Base-by-base conservation (phyloP, 2,113 vertebrate genomes). In the Crotalus tigris region DNA sequence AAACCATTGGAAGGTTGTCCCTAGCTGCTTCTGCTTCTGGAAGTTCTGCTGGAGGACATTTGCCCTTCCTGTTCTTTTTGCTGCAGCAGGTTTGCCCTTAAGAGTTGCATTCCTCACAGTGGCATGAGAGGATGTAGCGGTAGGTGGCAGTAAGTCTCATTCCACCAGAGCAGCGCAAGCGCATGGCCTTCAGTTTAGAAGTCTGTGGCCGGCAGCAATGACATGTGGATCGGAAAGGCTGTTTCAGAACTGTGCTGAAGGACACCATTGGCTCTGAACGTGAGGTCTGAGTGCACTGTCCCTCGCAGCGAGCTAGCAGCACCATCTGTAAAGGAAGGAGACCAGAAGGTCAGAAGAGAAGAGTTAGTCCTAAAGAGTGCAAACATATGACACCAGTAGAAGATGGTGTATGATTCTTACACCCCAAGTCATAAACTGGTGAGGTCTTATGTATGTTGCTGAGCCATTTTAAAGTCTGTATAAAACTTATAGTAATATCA, bases 91-190 rank as follows among this genome's bases (percentile, higher is more conserved):
- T 46, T 0, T 0, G 0, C 58, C 94, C 96, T 97, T 97, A 98
- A 91, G 98, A 99, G 97, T 98, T 99, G 97, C 99, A 99, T 95
- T 99, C 99, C 96, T 99, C 99, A 0, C 99, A 99, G 97, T 98
- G 98, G 97, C 99, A 99, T 91, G 99, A 99, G 2, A 99, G 98
- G 97, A 99, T 99, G 98, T 99, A 99, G 95, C 99, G 98, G 97
- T 99, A 99, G 33, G 99, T 99, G 95, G 99, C 99, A 0, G 99
- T 99, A 92, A 99, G 98, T 93, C 99, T 97, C 90, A 98, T 98
- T 49, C 99, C 99, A 1, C 98, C 99, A 0, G 98, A 97, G 94
- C 99, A 99, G 58, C 99, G 98, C 96, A 99, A 97, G 58, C 99
- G 93, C 96, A 99, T 97, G 0, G 99, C 99, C 97, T 99, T 99